phyloP scores from a whole-genome alignment of 2,888 invertebrate genomes.

The Aphelenchoides bicaudatus region DNA sequence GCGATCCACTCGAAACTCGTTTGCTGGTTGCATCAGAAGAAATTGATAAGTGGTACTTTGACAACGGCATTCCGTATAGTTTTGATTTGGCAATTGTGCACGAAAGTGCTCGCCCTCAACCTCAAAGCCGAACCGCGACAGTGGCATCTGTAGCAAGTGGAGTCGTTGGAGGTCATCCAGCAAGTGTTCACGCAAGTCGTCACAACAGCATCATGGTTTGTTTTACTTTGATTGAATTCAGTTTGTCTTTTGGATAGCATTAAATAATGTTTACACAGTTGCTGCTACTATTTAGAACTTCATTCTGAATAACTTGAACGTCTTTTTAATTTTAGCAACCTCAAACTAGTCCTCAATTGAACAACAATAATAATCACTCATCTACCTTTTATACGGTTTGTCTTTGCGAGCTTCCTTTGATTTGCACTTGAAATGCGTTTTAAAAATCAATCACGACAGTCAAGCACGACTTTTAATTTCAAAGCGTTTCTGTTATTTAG shows the following conservation, averaged over 20 bases:
- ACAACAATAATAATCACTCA: neutral
- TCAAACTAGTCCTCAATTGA: too few species aligned
- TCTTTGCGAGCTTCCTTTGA: neutral
- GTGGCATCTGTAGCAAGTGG: too few species aligned
- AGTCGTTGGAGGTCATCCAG: too few species aligned
- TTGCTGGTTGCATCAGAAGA: constrained; percentile 57
- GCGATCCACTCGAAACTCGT: constrained; percentile 46
- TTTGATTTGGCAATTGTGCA: constrained; percentile 18
- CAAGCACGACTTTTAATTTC: constrained; percentile 4
- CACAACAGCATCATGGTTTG: too few species aligned
- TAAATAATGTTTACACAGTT: too few species aligned
- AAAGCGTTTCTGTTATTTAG: neutral
- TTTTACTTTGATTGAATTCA: too few species aligned
- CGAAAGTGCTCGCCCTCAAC: constrained; percentile 15
- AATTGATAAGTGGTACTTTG: constrained; percentile 52
- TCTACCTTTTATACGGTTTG: constrained; percentile 19
- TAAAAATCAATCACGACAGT: neutral
- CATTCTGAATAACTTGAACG: too few species aligned
- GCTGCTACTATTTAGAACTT: too few species aligned
- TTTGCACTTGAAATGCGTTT: neutral
- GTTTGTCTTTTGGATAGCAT: too few species aligned
- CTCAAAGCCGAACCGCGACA: too few species aligned
- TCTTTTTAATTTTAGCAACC: too few species aligned
- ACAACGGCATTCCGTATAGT: constrained; percentile 34
- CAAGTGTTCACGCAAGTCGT: too few species aligned